Evolutionary conservation across 2,113 vertebrate genomes (phyloP).

Genomic region (Sterrhoptilus dennistouni): DNA sequence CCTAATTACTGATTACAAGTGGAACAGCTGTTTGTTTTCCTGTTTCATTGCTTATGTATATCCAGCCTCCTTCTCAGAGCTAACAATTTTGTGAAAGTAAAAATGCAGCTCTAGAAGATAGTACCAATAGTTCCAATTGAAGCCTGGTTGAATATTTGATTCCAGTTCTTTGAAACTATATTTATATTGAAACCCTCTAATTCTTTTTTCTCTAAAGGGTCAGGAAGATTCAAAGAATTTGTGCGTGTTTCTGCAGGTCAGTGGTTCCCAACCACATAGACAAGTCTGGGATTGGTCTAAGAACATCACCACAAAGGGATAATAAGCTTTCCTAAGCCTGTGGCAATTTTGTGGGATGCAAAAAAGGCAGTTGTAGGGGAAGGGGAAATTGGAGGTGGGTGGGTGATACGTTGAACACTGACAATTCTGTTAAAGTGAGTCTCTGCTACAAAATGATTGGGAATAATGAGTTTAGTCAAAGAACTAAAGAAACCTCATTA

Average conservation of each 20-base stretch:
- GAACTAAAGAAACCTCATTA: not conserved
- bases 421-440: not conserved
- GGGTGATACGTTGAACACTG: not conserved
- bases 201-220: not conserved
- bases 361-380: not conserved
- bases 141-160: not conserved
- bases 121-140: not conserved
- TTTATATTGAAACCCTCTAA: not conserved
- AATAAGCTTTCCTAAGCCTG: not conserved
- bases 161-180: not conserved
- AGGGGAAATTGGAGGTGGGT: not conserved
- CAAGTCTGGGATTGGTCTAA: not conserved
- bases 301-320: not conserved
- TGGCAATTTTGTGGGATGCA: not conserved
- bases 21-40: slow-evolving; percentile 18
- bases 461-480: not conserved
- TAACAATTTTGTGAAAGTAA: not conserved
- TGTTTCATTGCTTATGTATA: not conserved
- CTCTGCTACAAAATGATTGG: not conserved
- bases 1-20: slow-evolving; percentile 4
- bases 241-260: not conserved
- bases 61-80: not conserved
- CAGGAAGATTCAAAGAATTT: not conserved
- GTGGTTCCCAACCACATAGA: not conserved
- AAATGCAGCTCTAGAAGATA: not conserved